Conservation (phyloP, 1,140 invertebrate species). For the Cydia fagiglandana region DNA sequence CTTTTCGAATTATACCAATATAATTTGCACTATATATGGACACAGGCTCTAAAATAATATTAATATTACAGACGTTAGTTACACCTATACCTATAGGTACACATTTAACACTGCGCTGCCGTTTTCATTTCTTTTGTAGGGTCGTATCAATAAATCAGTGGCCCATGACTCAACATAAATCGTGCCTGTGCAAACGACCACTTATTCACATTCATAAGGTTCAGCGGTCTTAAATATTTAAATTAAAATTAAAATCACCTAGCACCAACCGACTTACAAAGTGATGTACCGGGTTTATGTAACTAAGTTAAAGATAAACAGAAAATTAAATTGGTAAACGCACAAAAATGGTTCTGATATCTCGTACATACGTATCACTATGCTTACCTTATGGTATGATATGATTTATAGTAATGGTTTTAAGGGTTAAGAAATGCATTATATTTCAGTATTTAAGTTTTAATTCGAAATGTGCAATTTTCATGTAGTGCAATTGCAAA, state of each 20-base stretch:
- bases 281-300: background rate
- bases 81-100: no score
- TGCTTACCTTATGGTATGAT: background rate
- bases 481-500: background rate
- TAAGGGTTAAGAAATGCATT: no score
- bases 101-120: background rate
- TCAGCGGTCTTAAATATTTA: background rate
- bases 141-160: background rate
- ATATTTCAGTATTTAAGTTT: no score
- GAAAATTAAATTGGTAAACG: background rate
- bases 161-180: background rate
- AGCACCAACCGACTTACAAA: background rate
- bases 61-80: no score
- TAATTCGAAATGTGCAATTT: no score
- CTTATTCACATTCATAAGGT: background rate
- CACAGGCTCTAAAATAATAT: no score
- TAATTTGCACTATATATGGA: background rate
- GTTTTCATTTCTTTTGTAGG: background rate
- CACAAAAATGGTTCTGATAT: background rate
- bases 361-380: no score
- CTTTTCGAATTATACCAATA: background rate
- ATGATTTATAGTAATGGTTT: no score
- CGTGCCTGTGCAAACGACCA: background rate
- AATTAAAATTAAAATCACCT: constrained; percentile 1
- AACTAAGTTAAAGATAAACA: background rate